Base-by-base conservation (phyloP, 2,888 invertebrate genomes). In the Linnaemya vulpina region DNA sequence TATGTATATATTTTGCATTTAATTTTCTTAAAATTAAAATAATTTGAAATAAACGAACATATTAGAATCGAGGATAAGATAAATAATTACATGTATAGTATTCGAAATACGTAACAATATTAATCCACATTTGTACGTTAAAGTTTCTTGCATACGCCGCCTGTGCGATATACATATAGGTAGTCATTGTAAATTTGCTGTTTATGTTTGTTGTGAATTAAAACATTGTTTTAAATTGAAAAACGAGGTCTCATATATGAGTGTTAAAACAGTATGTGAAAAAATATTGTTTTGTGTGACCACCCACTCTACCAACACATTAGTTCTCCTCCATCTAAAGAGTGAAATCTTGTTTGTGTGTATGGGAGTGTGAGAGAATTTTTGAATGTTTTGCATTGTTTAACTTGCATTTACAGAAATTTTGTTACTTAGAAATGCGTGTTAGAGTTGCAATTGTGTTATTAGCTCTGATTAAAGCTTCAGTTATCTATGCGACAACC, bases 181-280 rank as follows among this genome's bases (percentile, higher is more conserved):
- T 30, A 38, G 22, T 38, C 15, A 58, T 38, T 68, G 11, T 63
- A 20, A 75, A 51, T 25, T 40, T 65, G 40, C 40, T 40, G 40
- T 40, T 40, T 11, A 11, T 62, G n/a, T 49, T 20, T 78, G 51
- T 53, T 62, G 30, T 70, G 51, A 70, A 53, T 78, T 87, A 82
- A 67, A 77, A 71, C 77, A 63, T 81, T 53, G 68, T 80, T 80
- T 70, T 62, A 65, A 51, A 62, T 67, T 65, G 38, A 38, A 70
- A 79, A 79, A 73, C 71, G 81, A 84, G 81, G 84, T 67, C 81
- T 82, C 68, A 75, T 74, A 62, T 63, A 67, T 53, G 20, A 67
- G 49, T 70, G 30, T 58, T 60, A 22, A 70, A 83, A 77, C 13
- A 30, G 51, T 63, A 68, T 76, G 49, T 13, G 58, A 35, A 30